Percentiles rank a stretch among this genome's conserved stretches.
These are phyloP conservation scores for Lasioglossum villosulum DNA, from an alignment of 2,888 invertebrate species.

Conservation along the genomic window DNA sequence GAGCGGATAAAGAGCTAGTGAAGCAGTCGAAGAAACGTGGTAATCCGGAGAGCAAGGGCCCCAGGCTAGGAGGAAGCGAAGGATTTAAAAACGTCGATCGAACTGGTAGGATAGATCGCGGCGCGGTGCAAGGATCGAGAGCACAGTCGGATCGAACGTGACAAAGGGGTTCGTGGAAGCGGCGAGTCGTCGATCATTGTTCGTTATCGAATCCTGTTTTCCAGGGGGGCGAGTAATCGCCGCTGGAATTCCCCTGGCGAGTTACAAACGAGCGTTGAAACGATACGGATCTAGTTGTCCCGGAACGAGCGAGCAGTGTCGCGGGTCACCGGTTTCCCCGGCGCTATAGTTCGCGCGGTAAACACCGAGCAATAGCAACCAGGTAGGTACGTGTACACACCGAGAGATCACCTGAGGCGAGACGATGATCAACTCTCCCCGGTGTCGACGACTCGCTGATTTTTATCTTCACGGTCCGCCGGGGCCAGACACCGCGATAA, in stretches of 20 bases:
- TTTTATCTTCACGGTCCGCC: conserved; percentile 67
- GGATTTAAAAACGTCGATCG: neutral
- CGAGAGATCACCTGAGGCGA: conserved; percentile 63
- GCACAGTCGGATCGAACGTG: neutral
- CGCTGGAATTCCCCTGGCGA: conserved; percentile 44
- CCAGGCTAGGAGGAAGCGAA: neutral
- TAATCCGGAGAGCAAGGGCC: neutral
- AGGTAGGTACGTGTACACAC: neutral
- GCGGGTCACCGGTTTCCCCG: conserved; percentile 66
- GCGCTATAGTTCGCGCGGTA: conserved; percentile 42
- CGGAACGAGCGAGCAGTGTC: conserved; percentile 57
- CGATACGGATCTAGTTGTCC: conserved; percentile 64
- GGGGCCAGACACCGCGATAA: conserved; percentile 51
- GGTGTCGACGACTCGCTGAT: conserved; percentile 54
- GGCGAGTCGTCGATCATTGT: conserved; percentile 53
- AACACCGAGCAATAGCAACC: conserved; percentile 1
- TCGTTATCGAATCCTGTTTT: conserved; percentile 39
- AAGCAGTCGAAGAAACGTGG: neutral
- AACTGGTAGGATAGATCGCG: neutral
- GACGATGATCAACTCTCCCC: conserved; percentile 63
- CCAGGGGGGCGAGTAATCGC: conserved; percentile 38
- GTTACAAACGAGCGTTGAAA: conserved; percentile 59
- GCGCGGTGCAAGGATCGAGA: neutral
- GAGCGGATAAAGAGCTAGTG: neutral
- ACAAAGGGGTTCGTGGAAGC: neutral